Conservation (phyloP, 2,888 invertebrate species). For the Philonicus albiceps region DNA sequence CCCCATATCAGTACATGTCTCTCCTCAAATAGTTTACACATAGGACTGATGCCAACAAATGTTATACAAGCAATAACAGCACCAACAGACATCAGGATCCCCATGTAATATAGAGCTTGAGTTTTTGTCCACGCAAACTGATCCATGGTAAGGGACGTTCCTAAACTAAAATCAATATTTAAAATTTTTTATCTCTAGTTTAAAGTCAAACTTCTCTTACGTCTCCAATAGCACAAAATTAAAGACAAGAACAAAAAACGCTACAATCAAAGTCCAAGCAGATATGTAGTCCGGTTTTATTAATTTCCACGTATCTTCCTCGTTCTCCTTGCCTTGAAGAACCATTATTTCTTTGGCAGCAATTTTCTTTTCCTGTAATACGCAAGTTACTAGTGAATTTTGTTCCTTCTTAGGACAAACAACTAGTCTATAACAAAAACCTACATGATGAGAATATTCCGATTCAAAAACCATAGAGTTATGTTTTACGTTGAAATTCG, state of each 20-base stretch:
- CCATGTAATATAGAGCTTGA: constrained; percentile 82
- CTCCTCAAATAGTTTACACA: constrained; percentile 77
- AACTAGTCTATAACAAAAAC: too few species aligned
- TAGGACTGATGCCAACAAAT: constrained; percentile 74
- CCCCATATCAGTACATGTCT: constrained; percentile 82
- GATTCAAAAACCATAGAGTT: too few species aligned
- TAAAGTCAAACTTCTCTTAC: constrained; percentile 54
- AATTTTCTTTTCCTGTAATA: constrained; percentile 69
- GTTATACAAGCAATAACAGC: constrained; percentile 79
- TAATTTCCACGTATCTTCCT: constrained; percentile 76
- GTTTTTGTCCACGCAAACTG: constrained; percentile 86
- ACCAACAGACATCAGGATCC: constrained; percentile 81
- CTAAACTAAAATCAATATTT: constrained; percentile 66
- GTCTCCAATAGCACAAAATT: constrained; percentile 90
- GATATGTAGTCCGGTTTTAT: constrained; percentile 78
- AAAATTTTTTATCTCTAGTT: background rate
- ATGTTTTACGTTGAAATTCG: too few species aligned
- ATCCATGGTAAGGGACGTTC: constrained; percentile 86
- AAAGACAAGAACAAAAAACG: constrained; percentile 85
- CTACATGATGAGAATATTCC: too few species aligned
- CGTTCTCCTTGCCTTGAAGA: constrained; percentile 74
- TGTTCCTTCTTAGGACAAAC: too few species aligned
- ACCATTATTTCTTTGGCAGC: constrained; percentile 82
- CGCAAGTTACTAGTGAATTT: background rate
- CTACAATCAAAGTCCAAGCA: constrained; percentile 79